Conservation (phyloP, 2,113 vertebrate genomes). For the Chaetura pelagica region DNA sequence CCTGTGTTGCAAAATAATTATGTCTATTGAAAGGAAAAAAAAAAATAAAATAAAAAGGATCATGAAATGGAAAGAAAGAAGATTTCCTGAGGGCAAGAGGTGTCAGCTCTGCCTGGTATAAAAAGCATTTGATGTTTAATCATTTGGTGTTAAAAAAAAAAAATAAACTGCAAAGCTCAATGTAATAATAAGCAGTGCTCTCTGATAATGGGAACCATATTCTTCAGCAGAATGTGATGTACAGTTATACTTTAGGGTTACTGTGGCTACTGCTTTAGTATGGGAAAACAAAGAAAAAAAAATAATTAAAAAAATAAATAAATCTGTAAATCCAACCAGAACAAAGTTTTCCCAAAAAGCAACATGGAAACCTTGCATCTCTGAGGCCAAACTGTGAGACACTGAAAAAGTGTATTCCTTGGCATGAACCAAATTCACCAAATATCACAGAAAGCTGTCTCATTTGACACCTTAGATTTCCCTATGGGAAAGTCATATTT, state of each 20-base stretch:
- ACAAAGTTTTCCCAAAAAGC: not conserved
- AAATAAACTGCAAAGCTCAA: not conserved
- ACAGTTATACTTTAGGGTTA: not conserved
- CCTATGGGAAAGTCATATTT: not conserved
- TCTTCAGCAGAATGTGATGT: not conserved
- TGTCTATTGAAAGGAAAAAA: not conserved
- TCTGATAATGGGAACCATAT: conserved; percentile 22
- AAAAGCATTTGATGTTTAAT: not conserved
- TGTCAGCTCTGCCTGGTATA: not conserved
- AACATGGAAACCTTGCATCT: not conserved
- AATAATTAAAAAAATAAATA: too few species aligned
- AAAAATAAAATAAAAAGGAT: not conserved
- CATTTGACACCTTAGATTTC: not conserved
- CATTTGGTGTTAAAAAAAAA: not conserved
- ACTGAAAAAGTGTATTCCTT: not conserved
- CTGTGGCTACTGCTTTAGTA: not conserved
- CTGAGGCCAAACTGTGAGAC: not conserved
- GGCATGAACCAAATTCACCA: not conserved
- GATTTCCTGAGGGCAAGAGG: not conserved
- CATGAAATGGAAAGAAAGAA: not conserved
- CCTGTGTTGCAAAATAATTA: not conserved
- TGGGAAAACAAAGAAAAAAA: not conserved
- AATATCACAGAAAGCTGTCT: too few species aligned
- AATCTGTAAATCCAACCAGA: not conserved
- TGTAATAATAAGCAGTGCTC: not conserved